Evolutionary conservation across 2,888 invertebrate species (phyloP).

Genomic region (Lottia gigantea): DNA sequence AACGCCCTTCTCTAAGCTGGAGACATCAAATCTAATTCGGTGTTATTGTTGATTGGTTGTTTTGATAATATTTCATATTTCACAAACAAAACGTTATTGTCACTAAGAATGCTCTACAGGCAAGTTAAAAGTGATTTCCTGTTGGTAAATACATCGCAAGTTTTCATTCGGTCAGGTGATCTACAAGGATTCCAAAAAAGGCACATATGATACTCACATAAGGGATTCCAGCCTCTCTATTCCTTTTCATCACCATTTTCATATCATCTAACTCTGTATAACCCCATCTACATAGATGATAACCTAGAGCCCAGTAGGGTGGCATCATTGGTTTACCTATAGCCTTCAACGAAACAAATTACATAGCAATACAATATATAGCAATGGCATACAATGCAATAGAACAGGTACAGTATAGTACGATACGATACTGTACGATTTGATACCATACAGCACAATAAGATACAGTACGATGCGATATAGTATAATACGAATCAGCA

Average conservation of each 20-base stretch:
- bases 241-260: slow-evolving; percentile 55
- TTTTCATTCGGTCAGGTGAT: no score
- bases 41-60: no score
- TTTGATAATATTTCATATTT: no score
- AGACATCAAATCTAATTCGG: no score
- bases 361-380: no score
- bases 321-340: slow-evolving; percentile 53
- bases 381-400: slow-evolving; percentile 17
- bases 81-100: no score
- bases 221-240: slow-evolving; percentile 64
- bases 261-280: slow-evolving; percentile 48
- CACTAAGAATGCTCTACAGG: no score
- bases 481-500: not conserved
- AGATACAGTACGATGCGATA: slow-evolving; percentile 13
- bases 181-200: no score
- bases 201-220: slow-evolving; percentile 59
- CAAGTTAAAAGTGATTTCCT: no score
- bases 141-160: no score
- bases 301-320: slow-evolving; percentile 64
- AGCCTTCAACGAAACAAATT: slow-evolving; percentile 9
- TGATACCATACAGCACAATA: slow-evolving; percentile 7
- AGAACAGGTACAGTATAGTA: slow-evolving; percentile 14
- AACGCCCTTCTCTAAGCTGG: no score
- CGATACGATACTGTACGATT: slow-evolving; percentile 4
- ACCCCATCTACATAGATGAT: slow-evolving; percentile 62